Percentiles rank a stretch among this genome's conserved stretches.
phyloP scores from a whole-genome alignment of 1,140 invertebrate species.

The Drosophila pseudoananassae region DNA sequence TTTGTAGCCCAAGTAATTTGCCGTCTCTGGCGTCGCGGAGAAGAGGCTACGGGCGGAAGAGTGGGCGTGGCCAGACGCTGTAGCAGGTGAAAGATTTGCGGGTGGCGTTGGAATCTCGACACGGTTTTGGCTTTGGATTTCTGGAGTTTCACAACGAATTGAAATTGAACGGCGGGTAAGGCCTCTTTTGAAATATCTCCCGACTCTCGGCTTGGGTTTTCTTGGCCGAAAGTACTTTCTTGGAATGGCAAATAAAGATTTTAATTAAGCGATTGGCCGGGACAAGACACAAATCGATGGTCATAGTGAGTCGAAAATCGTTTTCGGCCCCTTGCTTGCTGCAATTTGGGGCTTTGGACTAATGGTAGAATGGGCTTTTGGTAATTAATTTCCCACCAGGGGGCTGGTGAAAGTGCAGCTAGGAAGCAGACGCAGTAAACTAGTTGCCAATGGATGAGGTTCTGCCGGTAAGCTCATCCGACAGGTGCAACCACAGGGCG shows the following conservation, averaged over 20 bases:
- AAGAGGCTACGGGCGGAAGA: neutral
- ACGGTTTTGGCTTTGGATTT: constrained; percentile 5
- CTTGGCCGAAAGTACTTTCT: neutral
- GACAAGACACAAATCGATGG: constrained; percentile 52
- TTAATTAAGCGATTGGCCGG: constrained; percentile 73
- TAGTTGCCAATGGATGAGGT: neutral
- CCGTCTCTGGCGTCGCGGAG: constrained; percentile 4
- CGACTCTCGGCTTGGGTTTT: constrained; percentile 4
- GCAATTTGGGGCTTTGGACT: constrained; percentile 22
- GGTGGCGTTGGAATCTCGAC: constrained; percentile 46
- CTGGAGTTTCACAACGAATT: constrained; percentile 62
- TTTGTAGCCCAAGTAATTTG: constrained; percentile 75
- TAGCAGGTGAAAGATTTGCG: constrained; percentile 72
- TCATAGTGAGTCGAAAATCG: constrained; percentile 22
- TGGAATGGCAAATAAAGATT: constrained; percentile 66
- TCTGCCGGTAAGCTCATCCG: neutral
- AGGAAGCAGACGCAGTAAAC: neutral
- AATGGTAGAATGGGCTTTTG: constrained; percentile 26
- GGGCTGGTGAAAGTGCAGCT: constrained; percentile 36
- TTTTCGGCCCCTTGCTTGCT: constrained; percentile 42
- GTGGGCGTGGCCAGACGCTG: constrained; percentile 34
- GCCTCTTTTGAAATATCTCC: constrained; percentile 44
- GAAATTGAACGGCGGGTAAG: constrained; percentile 37
- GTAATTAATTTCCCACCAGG: constrained; percentile 24
- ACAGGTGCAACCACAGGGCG: constrained; percentile 17